These are phyloP conservation scores for Hoplostethus mediterraneus DNA, from an alignment of 2,797 vertebrate genomes.

Conservation along the genomic window DNA sequence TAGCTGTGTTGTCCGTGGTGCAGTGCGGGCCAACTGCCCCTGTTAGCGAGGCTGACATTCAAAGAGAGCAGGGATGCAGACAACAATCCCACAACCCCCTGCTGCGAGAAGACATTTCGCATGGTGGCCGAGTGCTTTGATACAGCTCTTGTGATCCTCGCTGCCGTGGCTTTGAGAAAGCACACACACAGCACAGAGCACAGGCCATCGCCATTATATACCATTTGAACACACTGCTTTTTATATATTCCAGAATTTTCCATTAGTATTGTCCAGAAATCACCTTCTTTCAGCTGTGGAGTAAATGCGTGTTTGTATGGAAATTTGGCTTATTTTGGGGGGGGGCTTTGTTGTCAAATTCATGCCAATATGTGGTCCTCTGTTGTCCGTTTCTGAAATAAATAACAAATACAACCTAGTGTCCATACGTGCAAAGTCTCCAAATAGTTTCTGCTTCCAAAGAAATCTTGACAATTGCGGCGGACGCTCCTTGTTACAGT, in stretches of 20 bases:
- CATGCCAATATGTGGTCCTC: slow-evolving; percentile 23
- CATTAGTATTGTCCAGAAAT: slow-evolving; percentile 67
- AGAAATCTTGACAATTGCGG: slow-evolving; percentile 24
- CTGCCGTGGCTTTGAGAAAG: slow-evolving; percentile 75
- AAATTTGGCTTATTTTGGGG: slow-evolving; percentile 45
- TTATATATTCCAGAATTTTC: slow-evolving; percentile 71
- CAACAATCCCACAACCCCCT: slow-evolving; percentile 81
- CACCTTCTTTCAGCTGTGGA: slow-evolving; percentile 28
- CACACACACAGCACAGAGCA: slow-evolving; percentile 58
- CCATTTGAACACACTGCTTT: slow-evolving; percentile 68
- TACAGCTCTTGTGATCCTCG: slow-evolving; percentile 83
- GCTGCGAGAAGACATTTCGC: slow-evolving; percentile 83
- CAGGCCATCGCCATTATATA: slow-evolving; percentile 73
- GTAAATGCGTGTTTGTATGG: slow-evolving; percentile 51
- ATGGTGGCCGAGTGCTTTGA: slow-evolving; percentile 82
- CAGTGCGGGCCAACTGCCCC: slow-evolving; percentile 76
- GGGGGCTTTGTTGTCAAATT: slow-evolving; percentile 7
- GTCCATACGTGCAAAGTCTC: slow-evolving; percentile 5
- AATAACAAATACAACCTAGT: background rate
- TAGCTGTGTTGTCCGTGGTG: slow-evolving; percentile 73
- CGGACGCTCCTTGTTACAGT: slow-evolving; percentile 19
- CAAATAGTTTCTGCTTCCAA: background rate
- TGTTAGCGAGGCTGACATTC: slow-evolving; percentile 84
- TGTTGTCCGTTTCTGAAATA: slow-evolving; percentile 31
- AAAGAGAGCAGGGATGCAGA: slow-evolving; percentile 79